Conservation (phyloP, 1,140 invertebrate species). For the Rhagoletis pomonella region DNA sequence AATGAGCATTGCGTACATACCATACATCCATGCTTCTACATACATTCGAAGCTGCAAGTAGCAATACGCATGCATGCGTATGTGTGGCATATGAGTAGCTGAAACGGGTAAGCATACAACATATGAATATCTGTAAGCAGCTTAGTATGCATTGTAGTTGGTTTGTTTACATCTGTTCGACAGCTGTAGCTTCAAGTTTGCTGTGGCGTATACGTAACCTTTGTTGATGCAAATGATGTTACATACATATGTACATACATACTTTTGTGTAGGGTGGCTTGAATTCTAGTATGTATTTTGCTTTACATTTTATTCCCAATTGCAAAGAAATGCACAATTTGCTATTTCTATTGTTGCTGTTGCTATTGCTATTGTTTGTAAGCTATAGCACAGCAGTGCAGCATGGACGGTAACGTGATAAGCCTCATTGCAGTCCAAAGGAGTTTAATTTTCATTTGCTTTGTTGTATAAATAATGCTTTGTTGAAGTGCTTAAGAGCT, state of each 20-base stretch:
- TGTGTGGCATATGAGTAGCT: not conserved
- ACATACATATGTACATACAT: not conserved
- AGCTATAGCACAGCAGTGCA: not conserved
- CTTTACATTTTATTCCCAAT: not conserved
- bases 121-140: not conserved
- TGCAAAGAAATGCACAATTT: not conserved
- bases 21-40: not conserved
- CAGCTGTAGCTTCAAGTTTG: not conserved
- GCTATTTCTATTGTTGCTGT: not conserved
- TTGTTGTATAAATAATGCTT: not conserved
- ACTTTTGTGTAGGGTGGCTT: not conserved
- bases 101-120: not conserved
- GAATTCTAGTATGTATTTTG: not conserved
- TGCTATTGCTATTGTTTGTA: too few relatives aligned
- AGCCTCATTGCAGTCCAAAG: not conserved
- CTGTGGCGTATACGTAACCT: constrained; percentile 21
- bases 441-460: not conserved
- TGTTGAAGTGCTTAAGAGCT: too few relatives aligned
- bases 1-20: not conserved
- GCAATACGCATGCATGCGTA: too few relatives aligned
- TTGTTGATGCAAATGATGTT: not conserved
- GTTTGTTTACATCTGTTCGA: constrained; percentile 37
- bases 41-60: not conserved
- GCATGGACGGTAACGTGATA: not conserved
- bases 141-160: constrained; percentile 23